Evolutionary conservation across 2,797 vertebrate species (phyloP).

Genomic region (Pampus argenteus): DNA sequence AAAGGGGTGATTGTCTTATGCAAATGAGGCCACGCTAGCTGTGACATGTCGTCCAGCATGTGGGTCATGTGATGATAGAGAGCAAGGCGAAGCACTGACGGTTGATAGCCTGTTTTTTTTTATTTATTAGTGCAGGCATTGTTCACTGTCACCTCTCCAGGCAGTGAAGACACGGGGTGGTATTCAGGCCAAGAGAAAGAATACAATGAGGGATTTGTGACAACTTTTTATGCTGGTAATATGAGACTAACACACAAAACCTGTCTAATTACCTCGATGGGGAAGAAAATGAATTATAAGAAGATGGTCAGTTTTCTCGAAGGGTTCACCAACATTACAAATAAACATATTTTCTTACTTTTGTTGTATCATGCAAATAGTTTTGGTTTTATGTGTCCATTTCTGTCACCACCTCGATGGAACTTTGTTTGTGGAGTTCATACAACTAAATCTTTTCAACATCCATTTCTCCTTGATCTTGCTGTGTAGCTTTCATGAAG

Average conservation of each 20-base stretch:
- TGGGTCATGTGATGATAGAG: constrained; percentile 74
- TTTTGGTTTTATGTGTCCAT: not conserved
- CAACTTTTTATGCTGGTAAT: constrained; percentile 50
- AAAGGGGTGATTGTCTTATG: constrained; percentile 91
- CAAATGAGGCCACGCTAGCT: constrained; percentile 86
- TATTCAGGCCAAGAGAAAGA: constrained; percentile 56
- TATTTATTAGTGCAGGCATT: constrained; percentile 75
- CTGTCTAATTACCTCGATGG: constrained; percentile 16
- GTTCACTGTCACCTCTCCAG: constrained; percentile 72
- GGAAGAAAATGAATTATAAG: constrained; percentile 13
- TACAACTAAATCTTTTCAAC: not conserved
- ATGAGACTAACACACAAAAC: constrained; percentile 21
- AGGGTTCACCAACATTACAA: not conserved
- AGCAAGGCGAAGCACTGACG: constrained; percentile 59
- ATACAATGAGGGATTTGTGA: constrained; percentile 61
- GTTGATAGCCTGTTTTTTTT: constrained; percentile 76
- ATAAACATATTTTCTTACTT: not conserved
- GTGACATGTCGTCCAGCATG: constrained; percentile 82
- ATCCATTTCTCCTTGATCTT: not conserved
- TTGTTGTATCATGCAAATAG: not conserved
- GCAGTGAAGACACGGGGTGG: constrained; percentile 57
- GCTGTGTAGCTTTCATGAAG: not conserved
- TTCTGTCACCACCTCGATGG: not conserved
- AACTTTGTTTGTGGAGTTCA: not conserved
- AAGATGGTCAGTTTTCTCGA: constrained; percentile 9